Percentiles rank a stretch among this genome's conserved stretches.
Conservation (phyloP, 2,113 vertebrate genomes). For the Corythornis vintsioides region DNA sequence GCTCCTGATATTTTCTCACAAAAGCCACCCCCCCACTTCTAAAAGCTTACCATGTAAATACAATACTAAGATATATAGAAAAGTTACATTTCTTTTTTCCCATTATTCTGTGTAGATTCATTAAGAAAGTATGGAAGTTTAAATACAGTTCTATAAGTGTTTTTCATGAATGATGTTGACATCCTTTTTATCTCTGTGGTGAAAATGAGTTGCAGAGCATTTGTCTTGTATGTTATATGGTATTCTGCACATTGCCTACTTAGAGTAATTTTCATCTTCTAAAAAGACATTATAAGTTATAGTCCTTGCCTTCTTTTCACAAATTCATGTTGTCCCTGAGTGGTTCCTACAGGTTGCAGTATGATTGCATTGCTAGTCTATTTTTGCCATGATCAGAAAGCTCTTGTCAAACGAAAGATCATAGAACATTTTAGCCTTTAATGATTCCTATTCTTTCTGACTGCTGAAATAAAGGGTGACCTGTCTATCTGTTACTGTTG, state of each 20-base stretch:
- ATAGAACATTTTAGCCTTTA: background rate
- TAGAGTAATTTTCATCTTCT: background rate
- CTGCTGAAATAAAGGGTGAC: background rate
- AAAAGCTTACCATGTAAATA: background rate
- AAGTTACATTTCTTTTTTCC: background rate
- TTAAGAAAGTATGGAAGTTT: constrained; percentile 15
- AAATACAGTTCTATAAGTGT: constrained; percentile 9
- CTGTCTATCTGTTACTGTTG: background rate
- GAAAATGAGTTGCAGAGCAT: constrained; percentile 3
- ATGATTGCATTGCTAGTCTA: background rate
- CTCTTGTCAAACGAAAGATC: background rate
- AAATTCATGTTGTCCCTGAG: background rate
- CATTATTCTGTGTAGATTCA: constrained; percentile 14
- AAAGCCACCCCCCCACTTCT: background rate
- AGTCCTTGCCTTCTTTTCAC: background rate
- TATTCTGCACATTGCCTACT: background rate
- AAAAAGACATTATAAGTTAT: background rate
- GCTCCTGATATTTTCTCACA: background rate
- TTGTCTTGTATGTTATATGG: background rate
- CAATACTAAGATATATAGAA: background rate
- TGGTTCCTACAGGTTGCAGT: background rate
- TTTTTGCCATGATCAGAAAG: background rate
- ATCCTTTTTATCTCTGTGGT: constrained; percentile 36
- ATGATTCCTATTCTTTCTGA: background rate
- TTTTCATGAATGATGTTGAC: constrained; percentile 19